These are phyloP conservation scores for Mola mola DNA, from an alignment of 2,113 vertebrate species.

Conservation along the genomic window DNA sequence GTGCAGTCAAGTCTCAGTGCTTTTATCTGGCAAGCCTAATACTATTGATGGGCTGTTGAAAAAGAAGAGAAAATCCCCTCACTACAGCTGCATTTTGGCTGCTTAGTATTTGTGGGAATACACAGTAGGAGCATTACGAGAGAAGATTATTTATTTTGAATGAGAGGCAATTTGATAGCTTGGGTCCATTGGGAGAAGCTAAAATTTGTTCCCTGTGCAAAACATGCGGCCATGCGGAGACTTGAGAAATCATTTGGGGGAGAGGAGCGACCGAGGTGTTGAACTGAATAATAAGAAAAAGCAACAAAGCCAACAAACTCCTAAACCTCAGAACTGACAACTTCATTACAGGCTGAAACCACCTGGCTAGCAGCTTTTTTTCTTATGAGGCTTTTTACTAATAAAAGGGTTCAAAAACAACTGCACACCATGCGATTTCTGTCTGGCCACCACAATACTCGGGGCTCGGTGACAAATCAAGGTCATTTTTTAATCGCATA, in stretches of 20 bases:
- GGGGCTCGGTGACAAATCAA: conserved; percentile 53
- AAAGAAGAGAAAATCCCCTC: conserved; percentile 64
- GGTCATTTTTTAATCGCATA: conserved; percentile 62
- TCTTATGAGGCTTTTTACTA: conserved; percentile 59
- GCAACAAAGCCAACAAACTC: conserved; percentile 63
- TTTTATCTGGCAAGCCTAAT: conserved; percentile 62
- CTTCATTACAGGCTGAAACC: conserved; percentile 76
- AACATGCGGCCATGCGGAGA: conserved; percentile 63
- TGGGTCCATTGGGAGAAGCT: conserved; percentile 65
- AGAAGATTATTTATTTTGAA: conserved; percentile 80
- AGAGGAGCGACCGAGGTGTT: conserved; percentile 63
- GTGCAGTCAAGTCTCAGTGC: conserved; percentile 60
- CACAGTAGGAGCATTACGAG: conserved; percentile 66
- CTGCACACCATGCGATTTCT: conserved; percentile 66
- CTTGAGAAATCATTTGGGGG: conserved; percentile 70
- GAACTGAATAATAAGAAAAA: conserved; percentile 79
- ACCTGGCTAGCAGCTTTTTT: conserved; percentile 73
- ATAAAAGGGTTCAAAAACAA: conserved; percentile 66
- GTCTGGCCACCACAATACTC: conserved; percentile 30
- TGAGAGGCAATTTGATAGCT: conserved; percentile 71
- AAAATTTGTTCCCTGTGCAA: conserved; percentile 72
- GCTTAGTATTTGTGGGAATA: conserved; percentile 75
- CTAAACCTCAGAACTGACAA: conserved; percentile 73
- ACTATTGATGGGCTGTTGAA: conserved; percentile 60
- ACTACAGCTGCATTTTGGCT: conserved; percentile 62